Base-by-base conservation (phyloP, 1,140 invertebrate species). In the Eriocheir sinensis region DNA sequence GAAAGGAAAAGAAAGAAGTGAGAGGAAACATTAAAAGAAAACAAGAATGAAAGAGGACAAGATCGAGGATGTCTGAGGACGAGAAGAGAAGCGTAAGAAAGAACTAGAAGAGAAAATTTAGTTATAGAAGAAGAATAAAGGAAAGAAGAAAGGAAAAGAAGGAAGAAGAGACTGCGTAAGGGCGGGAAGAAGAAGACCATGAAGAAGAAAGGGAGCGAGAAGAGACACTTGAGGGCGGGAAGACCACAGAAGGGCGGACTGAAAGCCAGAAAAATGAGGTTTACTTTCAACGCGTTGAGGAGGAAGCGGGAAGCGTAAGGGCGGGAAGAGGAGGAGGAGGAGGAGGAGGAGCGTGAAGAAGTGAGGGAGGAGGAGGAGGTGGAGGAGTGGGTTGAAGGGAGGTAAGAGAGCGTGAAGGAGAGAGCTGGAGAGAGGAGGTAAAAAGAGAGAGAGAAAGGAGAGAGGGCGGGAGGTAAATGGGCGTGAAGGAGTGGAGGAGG, bases 111-210 rank as follows among this genome's bases (percentile, higher is more conserved):
- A n/a, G n/a, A n/a, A 72, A n/a, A 72, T 15, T 15, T 72, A 15
- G 60, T 72, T 72, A 72, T 15, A 72, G 60, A 72, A n/a, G 15
- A n/a, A 72, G 15, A 15, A n/a, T 72, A 15, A 72, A n/a, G n/a
- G 60, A 72, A n/a, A 15, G 60, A 72, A 15, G 15, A n/a, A 15
- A n/a, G n/a, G 60, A 72, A n/a, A 72, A 15, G n/a, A n/a, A 72
- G 60, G n/a, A n/a, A n/a, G n/a, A n/a, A n/a, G n/a, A n/a, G n/a
- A n/a, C n/a, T n/a, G n/a, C n/a, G n/a, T n/a, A n/a, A 72, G 60
- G n/a, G 60, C n/a, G 60, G n/a, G 60, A 72, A n/a, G 60, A n/a
- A 72, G 60, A n/a, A n/a, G 60, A 72, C n/a, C 60, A 72, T n/a
- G n/a, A 72, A 72, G n/a, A 15, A 72, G 60, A n/a, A n/a, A 15